Base-by-base conservation (phyloP, 2,888 invertebrate genomes). In the Ichneumoninae sp. region DNA sequence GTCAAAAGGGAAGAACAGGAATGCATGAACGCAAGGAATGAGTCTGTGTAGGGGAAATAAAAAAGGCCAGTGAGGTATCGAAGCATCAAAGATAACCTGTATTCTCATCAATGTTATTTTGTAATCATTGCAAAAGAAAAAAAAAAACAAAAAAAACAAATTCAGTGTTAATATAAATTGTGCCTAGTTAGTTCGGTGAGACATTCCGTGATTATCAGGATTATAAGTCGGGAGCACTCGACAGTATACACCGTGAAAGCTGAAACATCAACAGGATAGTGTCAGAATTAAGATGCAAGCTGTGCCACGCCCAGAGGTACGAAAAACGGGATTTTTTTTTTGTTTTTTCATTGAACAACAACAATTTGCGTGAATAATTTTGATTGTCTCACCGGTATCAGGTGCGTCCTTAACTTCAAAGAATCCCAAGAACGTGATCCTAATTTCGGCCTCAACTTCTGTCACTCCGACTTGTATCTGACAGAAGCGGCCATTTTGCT, bases 401-500 rank as follows among this genome's bases (percentile, higher is more conserved):
- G 65, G 66, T 44, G 8, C 22, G 60, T 71, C 33, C 26, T 71
- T 52, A 30, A 5, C 10, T 54, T 13, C 47, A n/a, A n/a, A 66
- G 33, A 60, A 26, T 54, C 40, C 79, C 66, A 66, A 79, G 68
- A 79, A 85, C 52, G 76, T 79, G 54, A 68, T 75, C 60, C 60
- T 54, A 54, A 79, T 75, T 74, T 83, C 77, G 57, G 50, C 68
- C 60, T 68, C 40, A 60, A 26, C 66, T 85, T 76, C 88, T 91
- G 88, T 90, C 89, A 89, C 81, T 86, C 84, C 71, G 84, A 86
- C 83, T 88, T 86, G 86, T 86, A 77, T 91, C 90, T 92, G 91
- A 91, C 92, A 91, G 89, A 75, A 87, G 89, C 87, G 82, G 87
- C 89, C 90, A 89, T 87, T 77, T 87, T 89, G 86, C 82, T 65